Conservation (phyloP, 2,797 vertebrate genomes). For the Anabas testudineus region DNA sequence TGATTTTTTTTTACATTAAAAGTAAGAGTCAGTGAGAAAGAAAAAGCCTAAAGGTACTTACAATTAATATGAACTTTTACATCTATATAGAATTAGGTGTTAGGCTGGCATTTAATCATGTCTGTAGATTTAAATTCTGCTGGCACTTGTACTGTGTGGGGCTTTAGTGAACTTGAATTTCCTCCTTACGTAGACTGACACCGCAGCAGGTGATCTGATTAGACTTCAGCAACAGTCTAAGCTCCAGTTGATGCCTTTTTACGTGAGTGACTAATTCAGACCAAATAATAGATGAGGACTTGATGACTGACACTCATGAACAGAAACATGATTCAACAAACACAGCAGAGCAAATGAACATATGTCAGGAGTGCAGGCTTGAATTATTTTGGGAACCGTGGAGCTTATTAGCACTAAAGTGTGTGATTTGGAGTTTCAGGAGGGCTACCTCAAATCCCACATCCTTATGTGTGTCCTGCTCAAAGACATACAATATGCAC, state of each 20-base stretch:
- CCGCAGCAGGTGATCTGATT: slow-evolving; percentile 33
- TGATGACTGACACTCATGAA: slow-evolving; percentile 41
- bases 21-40: slow-evolving; percentile 50
- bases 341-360: slow-evolving; percentile 54
- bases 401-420: slow-evolving; percentile 16
- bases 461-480: slow-evolving; percentile 33
- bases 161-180: slow-evolving; percentile 40
- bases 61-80: slow-evolving; percentile 45
- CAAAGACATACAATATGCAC: slow-evolving; percentile 44
- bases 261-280: slow-evolving; percentile 34
- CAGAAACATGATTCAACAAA: slow-evolving; percentile 35
- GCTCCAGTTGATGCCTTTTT: no score
- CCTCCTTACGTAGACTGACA: slow-evolving; percentile 12
- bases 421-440: slow-evolving; percentile 18
- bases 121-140: slow-evolving; percentile 54
- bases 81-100: slow-evolving; percentile 53
- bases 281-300: slow-evolving; percentile 33
- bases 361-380: slow-evolving; percentile 16
- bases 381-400: slow-evolving; percentile 27
- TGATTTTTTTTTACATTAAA: slow-evolving; percentile 57
- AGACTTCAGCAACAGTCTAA: slow-evolving; percentile 36
- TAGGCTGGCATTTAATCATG: slow-evolving; percentile 66
- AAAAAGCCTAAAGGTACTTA: slow-evolving; percentile 42
- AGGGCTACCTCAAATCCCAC: slow-evolving; percentile 17
- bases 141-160: slow-evolving; percentile 58